Base-by-base conservation (phyloP, 2,888 invertebrate genomes). In the Fragum whitleyi region DNA sequence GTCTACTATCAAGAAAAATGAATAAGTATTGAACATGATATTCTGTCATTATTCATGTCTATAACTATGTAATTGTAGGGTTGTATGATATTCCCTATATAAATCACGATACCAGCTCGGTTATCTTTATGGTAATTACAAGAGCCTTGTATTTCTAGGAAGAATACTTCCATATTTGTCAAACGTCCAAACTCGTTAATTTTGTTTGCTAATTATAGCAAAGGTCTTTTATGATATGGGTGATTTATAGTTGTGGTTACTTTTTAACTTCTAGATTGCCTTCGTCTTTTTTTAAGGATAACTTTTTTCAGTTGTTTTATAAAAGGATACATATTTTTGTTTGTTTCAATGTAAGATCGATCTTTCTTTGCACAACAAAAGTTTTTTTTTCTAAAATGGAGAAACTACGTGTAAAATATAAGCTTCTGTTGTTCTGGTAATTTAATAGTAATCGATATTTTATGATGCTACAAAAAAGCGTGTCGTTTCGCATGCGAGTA, bases 151-250 rank as follows among this genome's bases (percentile, higher is more conserved):
- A 47, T 47, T 47, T 47, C 47, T 47, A 23, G 57, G 57, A 57
- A 23, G 9, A 29, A 36, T n/a, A 36, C 62, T 23, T 62, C 62
- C 28, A 62, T 62, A 62, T 28, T 62, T 62, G 62, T 62, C 26
- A 62, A 36, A 62, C 36, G 32, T 62, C 62, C 62, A 36, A 62
- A 23, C 62, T 62, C 62, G 32, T 62, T 36, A 36, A 36, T 62
- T 62, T 36, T 62, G 62, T 62, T 62, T 32, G 62, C 62, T 62
- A 62, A 62, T 62, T 62, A 62, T 36, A 62, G n/a, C 47, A 62
- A 19, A 32, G n/a, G 62, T 11, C n/a, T 62, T 62, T 62, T 23
- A 62, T 62, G 47, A 62, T 62, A 62, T 6, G 36, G 62, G 19
- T 62, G 62, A 62, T 62, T 62, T 62, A 62, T 62, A 32, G n/a